These are phyloP conservation scores for Ficedula albicollis DNA, from an alignment of 2,797 vertebrate genomes.

Conservation along the genomic window DNA sequence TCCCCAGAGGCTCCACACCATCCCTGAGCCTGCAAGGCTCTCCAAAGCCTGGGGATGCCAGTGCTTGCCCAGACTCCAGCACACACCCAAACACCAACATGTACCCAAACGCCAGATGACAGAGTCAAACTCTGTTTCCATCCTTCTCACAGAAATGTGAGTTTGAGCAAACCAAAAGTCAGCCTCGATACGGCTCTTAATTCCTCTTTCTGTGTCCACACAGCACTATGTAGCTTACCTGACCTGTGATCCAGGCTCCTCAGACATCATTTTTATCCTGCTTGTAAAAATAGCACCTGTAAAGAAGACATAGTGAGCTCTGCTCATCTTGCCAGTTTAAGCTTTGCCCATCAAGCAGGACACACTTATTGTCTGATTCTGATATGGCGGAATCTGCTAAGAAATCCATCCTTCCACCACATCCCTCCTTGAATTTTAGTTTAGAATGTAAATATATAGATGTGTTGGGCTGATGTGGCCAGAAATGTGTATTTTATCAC, in stretches of 20 bases:
- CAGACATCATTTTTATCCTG: neutral
- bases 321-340: neutral
- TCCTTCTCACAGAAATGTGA: neutral
- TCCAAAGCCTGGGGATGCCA: neutral
- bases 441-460: neutral
- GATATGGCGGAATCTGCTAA: neutral
- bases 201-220: neutral
- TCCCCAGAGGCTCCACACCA: neutral
- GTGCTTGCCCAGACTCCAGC: neutral
- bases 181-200: neutral
- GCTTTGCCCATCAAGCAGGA: neutral
- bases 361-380: neutral
- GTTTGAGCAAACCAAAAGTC: neutral
- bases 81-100: fast-evolving
- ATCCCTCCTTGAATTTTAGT: neutral
- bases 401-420: neutral
- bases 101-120: fast-evolving
- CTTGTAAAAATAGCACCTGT: neutral
- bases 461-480: no score
- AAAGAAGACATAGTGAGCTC: neutral
- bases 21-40: neutral
- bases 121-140: neutral
- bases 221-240: neutral
- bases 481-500: no score
- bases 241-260: neutral